Percentiles rank a stretch among this genome's conserved stretches.
Evolutionary conservation across 2,113 vertebrate species (phyloP).

Genomic region (Neodon shergylaensis): DNA sequence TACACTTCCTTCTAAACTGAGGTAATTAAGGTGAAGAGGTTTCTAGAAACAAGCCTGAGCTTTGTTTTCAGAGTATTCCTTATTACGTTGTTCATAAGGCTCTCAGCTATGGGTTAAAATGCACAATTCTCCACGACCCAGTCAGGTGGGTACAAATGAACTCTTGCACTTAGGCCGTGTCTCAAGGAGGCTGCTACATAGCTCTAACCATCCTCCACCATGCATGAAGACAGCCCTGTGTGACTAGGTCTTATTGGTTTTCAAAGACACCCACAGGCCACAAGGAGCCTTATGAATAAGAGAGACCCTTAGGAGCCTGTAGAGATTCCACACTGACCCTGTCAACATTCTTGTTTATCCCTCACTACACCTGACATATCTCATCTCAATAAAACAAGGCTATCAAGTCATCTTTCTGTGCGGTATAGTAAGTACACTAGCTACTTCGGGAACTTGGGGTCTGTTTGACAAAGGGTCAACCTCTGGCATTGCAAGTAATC

Average conservation of each 20-base stretch:
- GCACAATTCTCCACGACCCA: neutral
- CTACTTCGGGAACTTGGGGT: neutral
- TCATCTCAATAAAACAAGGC: neutral
- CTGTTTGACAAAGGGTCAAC: neutral
- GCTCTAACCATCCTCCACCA: neutral
- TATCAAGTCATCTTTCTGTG: neutral
- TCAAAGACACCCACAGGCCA: neutral
- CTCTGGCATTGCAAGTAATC: neutral
- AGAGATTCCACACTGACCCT: neutral
- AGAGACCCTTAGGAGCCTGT: neutral
- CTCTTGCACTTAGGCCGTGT: rapidly evolving
- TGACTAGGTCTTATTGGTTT: neutral
- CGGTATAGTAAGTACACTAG: neutral
- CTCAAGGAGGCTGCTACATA: neutral
- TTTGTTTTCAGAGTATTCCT: neutral
- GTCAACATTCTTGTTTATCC: neutral
- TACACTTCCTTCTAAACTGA: neutral
- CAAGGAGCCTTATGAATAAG: neutral
- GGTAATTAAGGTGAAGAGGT: neutral
- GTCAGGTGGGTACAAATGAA: neutral
- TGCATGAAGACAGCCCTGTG: neutral
- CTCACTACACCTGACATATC: neutral
- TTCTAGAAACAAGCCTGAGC: conserved; percentile 15
- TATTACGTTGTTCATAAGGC: neutral
- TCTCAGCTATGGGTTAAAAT: neutral